Evolutionary conservation across 2,888 invertebrate species (phyloP).

Genomic region (Fabriciana adippe): DNA sequence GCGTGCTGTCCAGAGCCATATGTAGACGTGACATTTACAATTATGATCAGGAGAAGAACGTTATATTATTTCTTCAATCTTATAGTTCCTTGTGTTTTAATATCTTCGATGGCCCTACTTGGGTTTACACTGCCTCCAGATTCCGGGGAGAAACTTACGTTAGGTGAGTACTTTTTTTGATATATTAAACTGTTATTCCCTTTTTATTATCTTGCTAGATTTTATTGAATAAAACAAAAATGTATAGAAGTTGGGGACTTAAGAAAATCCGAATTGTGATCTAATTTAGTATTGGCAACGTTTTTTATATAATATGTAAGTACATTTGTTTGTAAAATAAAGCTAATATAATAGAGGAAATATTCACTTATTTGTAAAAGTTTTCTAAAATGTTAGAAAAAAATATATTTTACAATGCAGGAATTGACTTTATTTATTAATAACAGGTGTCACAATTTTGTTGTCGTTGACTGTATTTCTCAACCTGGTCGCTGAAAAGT

Average conservation of each 20-base stretch:
- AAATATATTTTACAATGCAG: neutral
- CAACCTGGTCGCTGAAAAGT: slow-evolving; percentile 98
- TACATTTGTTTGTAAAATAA: too few relatives aligned
- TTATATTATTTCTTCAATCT: slow-evolving; percentile 99
- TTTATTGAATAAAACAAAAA: too few relatives aligned
- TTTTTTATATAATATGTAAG: too few relatives aligned
- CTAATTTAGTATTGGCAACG: too few relatives aligned
- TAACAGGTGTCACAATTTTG: slow-evolving; percentile 96
- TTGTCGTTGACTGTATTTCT: slow-evolving; percentile 98
- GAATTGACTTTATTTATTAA: slow-evolving; percentile 17
- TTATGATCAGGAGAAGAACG: slow-evolving; percentile 97
- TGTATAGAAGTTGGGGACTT: too few relatives aligned
- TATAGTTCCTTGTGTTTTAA: slow-evolving; percentile 99
- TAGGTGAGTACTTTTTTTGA: slow-evolving; percentile 86
- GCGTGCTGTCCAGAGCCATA: slow-evolving; percentile 97
- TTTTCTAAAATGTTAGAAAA: neutral
- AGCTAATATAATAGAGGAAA: too few relatives aligned
- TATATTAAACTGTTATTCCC: too few relatives aligned
- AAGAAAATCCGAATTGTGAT: too few relatives aligned
- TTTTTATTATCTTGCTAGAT: too few relatives aligned
- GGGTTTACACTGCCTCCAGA: slow-evolving; percentile 99
- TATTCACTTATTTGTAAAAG: too few relatives aligned
- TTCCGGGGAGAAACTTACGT: slow-evolving; percentile 96
- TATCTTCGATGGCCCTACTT: slow-evolving; percentile 98
- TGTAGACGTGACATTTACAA: slow-evolving; percentile 97